Conservation (phyloP, 2,113 vertebrate species). For the Aptenodytes patagonicus region DNA sequence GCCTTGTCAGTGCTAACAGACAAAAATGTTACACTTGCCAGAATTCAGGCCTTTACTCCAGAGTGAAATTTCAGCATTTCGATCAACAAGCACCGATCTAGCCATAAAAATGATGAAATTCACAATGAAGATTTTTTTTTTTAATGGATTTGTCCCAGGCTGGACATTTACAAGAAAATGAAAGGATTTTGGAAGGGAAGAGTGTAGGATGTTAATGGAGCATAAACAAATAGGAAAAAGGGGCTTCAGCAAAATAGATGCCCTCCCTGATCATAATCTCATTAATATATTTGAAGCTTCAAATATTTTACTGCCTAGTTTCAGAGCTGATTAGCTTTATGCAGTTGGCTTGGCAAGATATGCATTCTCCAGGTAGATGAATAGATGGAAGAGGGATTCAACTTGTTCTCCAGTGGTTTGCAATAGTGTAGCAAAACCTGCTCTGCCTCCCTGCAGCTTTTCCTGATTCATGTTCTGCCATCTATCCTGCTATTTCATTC, state of each 20-base stretch:
- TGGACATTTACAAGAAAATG: background rate
- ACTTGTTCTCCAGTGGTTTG: background rate
- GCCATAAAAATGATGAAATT: conserved; percentile 4
- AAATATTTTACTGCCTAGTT: conserved; percentile 8
- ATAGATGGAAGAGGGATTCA: background rate
- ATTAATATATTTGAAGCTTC: background rate
- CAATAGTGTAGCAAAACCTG: background rate
- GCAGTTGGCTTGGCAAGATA: background rate
- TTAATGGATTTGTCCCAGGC: background rate
- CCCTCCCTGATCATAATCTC: background rate
- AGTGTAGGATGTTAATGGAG: background rate
- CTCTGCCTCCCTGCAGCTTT: background rate
- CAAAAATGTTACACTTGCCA: background rate
- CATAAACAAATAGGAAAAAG: background rate
- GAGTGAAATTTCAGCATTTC: conserved; percentile 21
- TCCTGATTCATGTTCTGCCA: background rate
- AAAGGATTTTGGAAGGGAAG: background rate
- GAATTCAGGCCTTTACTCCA: background rate
- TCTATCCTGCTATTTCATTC: background rate
- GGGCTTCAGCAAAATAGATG: background rate
- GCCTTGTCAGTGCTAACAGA: background rate
- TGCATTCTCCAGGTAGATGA: background rate
- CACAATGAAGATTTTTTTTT: background rate
- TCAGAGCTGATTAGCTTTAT: background rate
- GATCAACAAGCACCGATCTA: background rate